phyloP scores from a whole-genome alignment of 2,113 vertebrate species.

The Sander lucioperca region DNA sequence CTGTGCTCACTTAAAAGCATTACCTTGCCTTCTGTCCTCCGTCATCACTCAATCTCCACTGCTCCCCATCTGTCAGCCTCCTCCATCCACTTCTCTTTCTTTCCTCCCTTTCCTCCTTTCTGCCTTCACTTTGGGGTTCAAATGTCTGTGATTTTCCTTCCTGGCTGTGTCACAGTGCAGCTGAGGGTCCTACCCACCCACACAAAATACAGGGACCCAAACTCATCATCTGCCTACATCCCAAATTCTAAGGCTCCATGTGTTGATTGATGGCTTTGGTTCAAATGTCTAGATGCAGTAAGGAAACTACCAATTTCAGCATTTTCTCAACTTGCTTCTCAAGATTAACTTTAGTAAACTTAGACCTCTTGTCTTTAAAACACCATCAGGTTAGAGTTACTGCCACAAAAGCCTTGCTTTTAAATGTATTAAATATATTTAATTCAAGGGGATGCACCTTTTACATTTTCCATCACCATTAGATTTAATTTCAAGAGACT shows the following conservation, averaged over 20 bases:
- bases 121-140: neutral
- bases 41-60: neutral
- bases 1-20: neutral
- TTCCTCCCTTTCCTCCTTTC: neutral
- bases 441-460: neutral
- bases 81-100: neutral
- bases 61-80: neutral
- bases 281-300: neutral
- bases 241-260: neutral
- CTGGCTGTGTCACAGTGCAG: slow-evolving; percentile 18
- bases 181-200: slow-evolving; percentile 8
- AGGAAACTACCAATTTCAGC: neutral
- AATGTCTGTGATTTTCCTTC: slow-evolving; percentile 36
- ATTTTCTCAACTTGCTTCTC: neutral
- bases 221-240: neutral
- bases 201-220: neutral
- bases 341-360: neutral
- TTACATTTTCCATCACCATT: neutral
- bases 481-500: neutral
- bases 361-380: neutral
- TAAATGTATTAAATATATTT: neutral
- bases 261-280: neutral
- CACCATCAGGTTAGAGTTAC: neutral
- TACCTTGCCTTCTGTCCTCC: neutral
- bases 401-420: neutral